Evolutionary conservation across 2,888 invertebrate species (phyloP), one percentile per base, ranked within the genome.

Genomic region (Agapostemon virescens): DNA sequence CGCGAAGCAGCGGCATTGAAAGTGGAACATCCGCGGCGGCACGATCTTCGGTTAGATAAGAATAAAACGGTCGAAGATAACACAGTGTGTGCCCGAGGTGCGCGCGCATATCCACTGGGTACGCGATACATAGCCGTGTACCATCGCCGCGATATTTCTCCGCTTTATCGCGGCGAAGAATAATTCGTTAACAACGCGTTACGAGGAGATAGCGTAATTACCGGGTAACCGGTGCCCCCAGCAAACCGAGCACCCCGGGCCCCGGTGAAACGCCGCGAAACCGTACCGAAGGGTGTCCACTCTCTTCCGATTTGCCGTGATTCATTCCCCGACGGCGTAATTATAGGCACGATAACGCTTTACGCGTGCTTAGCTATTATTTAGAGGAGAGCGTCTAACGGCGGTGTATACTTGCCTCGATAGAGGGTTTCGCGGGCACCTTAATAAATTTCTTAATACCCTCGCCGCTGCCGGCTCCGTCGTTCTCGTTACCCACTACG

Each of bases 131-230:
- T 71, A 15, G 55, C 55, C 55, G 55, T 15, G 55, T 15, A 72
- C 40, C 74, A 81, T 69, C 82, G 79, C 66, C 76, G 72, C 74
- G 77, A 82, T 84, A 82, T 87, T 85, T 87, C 85, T 89, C 86
- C 84, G 84, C 85, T 86, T 85, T 90, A 90, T 90, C 90, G 85
- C 69, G 69, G 76, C 83, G 85, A 88, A 87, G 87, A 89, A 90
- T 88, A 90, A 90, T 90, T 89, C 88, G 90, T 90, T 90, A 90
- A 88, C 88, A 86, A 84, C 88, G 89, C 86, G 87, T 90, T 90
- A 87, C 85, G 84, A 68, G 80, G 64, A 87, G 89, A 90, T 89
- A 89, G 87, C 87, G 88, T 90, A 90, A 90, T 90, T 89, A 88
- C 85, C 86, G 85, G 89, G 86, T 86, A 84, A 84, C 82, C 74